phyloP scores from a whole-genome alignment of 2,888 invertebrate species.

The Apantesis nais region DNA sequence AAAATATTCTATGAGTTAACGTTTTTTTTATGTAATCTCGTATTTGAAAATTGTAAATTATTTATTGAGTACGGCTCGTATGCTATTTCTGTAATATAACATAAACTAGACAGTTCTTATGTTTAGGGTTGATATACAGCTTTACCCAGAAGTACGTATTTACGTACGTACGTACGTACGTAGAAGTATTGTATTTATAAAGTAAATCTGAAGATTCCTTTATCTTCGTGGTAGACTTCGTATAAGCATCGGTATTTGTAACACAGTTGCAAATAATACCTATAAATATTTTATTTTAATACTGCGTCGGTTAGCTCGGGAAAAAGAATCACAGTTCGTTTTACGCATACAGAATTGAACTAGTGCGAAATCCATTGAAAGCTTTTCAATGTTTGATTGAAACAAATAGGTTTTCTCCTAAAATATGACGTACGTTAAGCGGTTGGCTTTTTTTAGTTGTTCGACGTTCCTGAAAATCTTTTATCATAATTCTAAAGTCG shows the following conservation, averaged over 20 bases:
- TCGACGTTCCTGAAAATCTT: background rate
- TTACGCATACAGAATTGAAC: conserved; percentile 36
- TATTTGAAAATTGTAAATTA: too few species aligned
- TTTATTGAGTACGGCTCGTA: background rate
- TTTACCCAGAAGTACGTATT: background rate
- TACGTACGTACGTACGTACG: too few species aligned
- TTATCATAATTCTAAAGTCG: background rate
- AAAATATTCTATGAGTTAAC: too few species aligned
- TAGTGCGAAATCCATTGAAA: conserved; percentile 56
- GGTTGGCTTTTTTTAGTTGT: conserved; percentile 10
- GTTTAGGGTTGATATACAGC: too few species aligned
- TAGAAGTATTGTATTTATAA: background rate
- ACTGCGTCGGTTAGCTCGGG: conserved; percentile 30
- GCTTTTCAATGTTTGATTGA: conserved; percentile 69
- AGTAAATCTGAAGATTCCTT: background rate
- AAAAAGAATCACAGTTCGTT: conserved; percentile 46
- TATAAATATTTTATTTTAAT: conserved; percentile 20
- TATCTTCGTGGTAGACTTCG: background rate
- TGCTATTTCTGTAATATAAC: background rate
- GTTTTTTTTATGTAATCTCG: too few species aligned
- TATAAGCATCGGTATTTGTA: background rate
- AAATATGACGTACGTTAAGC: conserved; percentile 42
- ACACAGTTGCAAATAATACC: conserved; percentile 4
- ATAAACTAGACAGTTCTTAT: too few species aligned
- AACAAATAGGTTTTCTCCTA: conserved; percentile 47